These are phyloP conservation scores for Craterocephalus amniculus DNA, from an alignment of 2,797 vertebrate genomes.

Conservation along the genomic window DNA sequence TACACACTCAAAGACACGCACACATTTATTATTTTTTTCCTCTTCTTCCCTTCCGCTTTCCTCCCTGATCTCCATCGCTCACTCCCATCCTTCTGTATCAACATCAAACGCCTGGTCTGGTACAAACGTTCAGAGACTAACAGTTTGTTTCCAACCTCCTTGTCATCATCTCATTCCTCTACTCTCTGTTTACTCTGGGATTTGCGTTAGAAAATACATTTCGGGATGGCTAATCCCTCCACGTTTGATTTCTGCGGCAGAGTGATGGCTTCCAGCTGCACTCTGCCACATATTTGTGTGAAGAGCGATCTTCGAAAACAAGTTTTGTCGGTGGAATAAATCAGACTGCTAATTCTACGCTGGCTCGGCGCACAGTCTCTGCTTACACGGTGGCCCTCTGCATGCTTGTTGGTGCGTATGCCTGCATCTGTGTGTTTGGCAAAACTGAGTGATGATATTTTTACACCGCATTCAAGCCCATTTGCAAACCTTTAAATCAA, in stretches of 20 bases:
- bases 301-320: slow-evolving; percentile 81
- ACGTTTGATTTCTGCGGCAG: slow-evolving; percentile 73
- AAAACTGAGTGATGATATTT: slow-evolving; percentile 74
- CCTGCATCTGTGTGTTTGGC: slow-evolving; percentile 66
- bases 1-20: neutral
- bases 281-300: slow-evolving; percentile 78
- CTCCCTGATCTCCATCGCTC: slow-evolving; percentile 49
- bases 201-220: slow-evolving; percentile 82
- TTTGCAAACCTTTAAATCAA: slow-evolving; percentile 80
- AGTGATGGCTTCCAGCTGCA: slow-evolving; percentile 83
- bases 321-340: slow-evolving; percentile 80
- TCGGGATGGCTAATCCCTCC: slow-evolving; percentile 77
- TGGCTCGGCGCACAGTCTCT: slow-evolving; percentile 70
- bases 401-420: slow-evolving; percentile 61
- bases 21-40: slow-evolving; percentile 18
- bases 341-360: slow-evolving; percentile 76
- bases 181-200: slow-evolving; percentile 77
- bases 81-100: slow-evolving; percentile 65
- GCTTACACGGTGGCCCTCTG: slow-evolving; percentile 78
- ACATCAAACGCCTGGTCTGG: slow-evolving; percentile 76
- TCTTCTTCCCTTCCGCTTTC: slow-evolving; percentile 22
- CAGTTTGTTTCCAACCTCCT: slow-evolving; percentile 75
- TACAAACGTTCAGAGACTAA: slow-evolving; percentile 71
- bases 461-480: slow-evolving; percentile 77
- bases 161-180: slow-evolving; percentile 74